phyloP scores from a whole-genome alignment of 1,140 invertebrate genomes.

The Tribolium castaneum region DNA sequence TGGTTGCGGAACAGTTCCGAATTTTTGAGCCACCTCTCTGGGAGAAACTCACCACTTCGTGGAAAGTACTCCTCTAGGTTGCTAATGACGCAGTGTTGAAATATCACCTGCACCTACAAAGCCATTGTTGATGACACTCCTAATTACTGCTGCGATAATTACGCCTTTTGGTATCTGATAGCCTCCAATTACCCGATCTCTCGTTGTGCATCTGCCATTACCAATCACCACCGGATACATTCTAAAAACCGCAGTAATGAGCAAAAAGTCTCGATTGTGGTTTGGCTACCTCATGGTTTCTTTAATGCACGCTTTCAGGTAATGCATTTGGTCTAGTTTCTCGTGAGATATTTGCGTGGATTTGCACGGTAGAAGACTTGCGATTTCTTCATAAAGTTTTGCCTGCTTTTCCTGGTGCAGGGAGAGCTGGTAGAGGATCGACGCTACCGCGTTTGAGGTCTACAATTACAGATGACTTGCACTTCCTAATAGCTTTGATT shows the following conservation, averaged over 20 bases:
- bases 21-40: constrained; percentile 81
- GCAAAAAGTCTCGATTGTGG: not conserved
- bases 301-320: constrained; percentile 90
- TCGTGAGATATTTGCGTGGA: constrained; percentile 73
- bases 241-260: constrained; percentile 59
- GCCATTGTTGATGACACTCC: not conserved
- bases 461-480: constrained; percentile 57
- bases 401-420: constrained; percentile 82
- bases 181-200: constrained; percentile 85
- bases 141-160: constrained; percentile 61
- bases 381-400: constrained; percentile 82
- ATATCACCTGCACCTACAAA: constrained; percentile 81
- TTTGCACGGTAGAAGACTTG: constrained; percentile 71
- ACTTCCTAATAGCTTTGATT: too few relatives aligned
- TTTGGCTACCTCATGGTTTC: constrained; percentile 84
- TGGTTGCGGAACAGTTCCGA: constrained; percentile 52
- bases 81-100: constrained; percentile 85
- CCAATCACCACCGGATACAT: constrained; percentile 92
- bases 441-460: constrained; percentile 91
- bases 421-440: constrained; percentile 86
- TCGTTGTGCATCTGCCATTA: constrained; percentile 84
- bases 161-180: constrained; percentile 91
- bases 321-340: constrained; percentile 81
- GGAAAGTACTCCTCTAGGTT: constrained; percentile 83
- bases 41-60: constrained; percentile 76